phyloP scores from a whole-genome alignment of 2,888 invertebrate species.

The Drosophila antonietae region DNA sequence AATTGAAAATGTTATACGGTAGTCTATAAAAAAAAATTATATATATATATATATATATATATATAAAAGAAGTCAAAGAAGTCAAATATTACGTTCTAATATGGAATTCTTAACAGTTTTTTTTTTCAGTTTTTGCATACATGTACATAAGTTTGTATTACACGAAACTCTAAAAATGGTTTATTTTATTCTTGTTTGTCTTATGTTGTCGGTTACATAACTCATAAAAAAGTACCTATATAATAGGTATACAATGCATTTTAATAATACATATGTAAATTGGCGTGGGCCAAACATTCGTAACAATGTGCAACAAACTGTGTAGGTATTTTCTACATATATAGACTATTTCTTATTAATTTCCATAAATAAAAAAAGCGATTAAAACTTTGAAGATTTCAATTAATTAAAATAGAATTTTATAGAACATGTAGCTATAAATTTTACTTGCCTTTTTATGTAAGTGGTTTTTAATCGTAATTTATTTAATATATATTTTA shows the following conservation, averaged over 20 bases:
- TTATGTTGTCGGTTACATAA: not conserved
- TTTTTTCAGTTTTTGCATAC: not conserved
- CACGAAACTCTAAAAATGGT: not conserved
- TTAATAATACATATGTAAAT: constrained; percentile 20
- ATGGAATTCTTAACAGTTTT: not conserved
- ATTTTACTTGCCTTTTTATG: constrained; percentile 11
- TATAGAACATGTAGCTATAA: constrained; percentile 8
- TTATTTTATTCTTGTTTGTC: not conserved
- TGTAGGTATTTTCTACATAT: constrained; percentile 10
- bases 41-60: no score
- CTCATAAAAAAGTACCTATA: constrained; percentile 35
- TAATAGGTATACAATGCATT: constrained; percentile 36
- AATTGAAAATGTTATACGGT: not conserved
- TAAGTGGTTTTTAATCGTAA: not conserved
- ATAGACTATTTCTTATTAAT: not conserved
- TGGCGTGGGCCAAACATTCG: constrained; percentile 6
- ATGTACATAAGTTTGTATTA: not conserved
- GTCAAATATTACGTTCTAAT: not conserved
- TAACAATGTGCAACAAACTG: constrained; percentile 26
- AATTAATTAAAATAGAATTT: constrained; percentile 10
- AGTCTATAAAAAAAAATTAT: not conserved
- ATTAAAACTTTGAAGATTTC: constrained; percentile 2
- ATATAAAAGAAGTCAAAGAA: not conserved
- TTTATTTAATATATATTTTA: not conserved
- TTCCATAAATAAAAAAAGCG: constrained; percentile 13